These are phyloP conservation scores for Parelbella ahira DNA, from an alignment of 2,888 invertebrate species.

Conservation along the genomic window DNA sequence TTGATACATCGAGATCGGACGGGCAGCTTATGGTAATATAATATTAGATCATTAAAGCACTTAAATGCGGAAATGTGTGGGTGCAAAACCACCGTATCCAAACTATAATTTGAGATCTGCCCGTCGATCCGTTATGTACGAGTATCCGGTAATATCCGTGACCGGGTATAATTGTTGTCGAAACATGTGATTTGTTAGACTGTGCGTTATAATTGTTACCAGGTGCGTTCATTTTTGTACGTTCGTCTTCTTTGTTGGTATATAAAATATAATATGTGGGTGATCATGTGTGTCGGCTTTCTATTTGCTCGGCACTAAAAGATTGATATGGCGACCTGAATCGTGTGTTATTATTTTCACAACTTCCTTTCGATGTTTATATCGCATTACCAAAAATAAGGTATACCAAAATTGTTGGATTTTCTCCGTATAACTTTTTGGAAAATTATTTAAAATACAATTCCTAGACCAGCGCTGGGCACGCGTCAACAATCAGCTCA, in stretches of 20 bases:
- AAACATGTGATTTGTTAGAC: constrained; percentile 66
- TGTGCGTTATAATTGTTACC: constrained; percentile 70
- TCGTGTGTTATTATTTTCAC: too few relatives aligned
- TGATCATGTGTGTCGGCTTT: constrained; percentile 55
- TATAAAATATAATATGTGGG: too few relatives aligned
- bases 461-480: constrained; percentile 25
- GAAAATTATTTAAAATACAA: too few relatives aligned
- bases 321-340: neutral
- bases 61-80: constrained; percentile 77
- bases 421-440: too few relatives aligned
- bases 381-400: too few relatives aligned
- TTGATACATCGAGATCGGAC: constrained; percentile 56
- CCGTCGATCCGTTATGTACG: constrained; percentile 63
- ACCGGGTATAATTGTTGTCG: constrained; percentile 66
- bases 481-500: constrained; percentile 36
- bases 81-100: constrained; percentile 77
- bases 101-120: constrained; percentile 76
- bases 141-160: constrained; percentile 56
- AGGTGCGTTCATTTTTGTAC: constrained; percentile 58
- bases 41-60: constrained; percentile 73
- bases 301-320: constrained; percentile 38
- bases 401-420: too few relatives aligned
- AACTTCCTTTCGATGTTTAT: too few relatives aligned
- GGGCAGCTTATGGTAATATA: constrained; percentile 69
- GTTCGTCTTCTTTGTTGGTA: constrained; percentile 41